Evolutionary conservation across 2,797 vertebrate species (phyloP).

Genomic region (Poecilia wingei): DNA sequence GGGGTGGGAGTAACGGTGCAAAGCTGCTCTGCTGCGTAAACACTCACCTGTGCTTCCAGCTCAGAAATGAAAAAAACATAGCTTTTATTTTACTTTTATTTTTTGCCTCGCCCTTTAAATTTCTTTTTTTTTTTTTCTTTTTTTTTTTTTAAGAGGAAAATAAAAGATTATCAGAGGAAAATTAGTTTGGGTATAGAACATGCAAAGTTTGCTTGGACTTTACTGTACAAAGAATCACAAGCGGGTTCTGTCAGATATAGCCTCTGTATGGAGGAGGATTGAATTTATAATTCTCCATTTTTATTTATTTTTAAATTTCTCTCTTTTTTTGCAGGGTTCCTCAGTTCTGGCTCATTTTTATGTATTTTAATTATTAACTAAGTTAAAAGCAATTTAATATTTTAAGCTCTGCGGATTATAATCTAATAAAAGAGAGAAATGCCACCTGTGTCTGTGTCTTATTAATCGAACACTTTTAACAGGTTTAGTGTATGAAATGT

Average conservation of each 20-base stretch:
- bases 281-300: slow-evolving; percentile 79
- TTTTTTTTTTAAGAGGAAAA: slow-evolving; percentile 48
- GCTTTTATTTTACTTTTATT: slow-evolving; percentile 47
- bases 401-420: slow-evolving; percentile 87
- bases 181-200: slow-evolving; percentile 74
- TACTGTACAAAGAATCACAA: slow-evolving; percentile 78
- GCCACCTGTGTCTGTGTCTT: slow-evolving; percentile 51
- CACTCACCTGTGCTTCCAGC: slow-evolving; percentile 52
- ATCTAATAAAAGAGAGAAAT: slow-evolving; percentile 87
- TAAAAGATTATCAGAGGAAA: slow-evolving; percentile 70
- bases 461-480: neutral
- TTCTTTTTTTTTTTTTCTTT: slow-evolving; percentile 62
- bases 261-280: slow-evolving; percentile 78
- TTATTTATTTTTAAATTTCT: slow-evolving; percentile 79
- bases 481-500: neutral
- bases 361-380: slow-evolving; percentile 89
- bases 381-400: slow-evolving; percentile 89
- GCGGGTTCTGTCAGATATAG: slow-evolving; percentile 77
- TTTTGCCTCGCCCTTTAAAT: slow-evolving; percentile 58
- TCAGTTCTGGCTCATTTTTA: slow-evolving; percentile 88
- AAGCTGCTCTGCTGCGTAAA: slow-evolving; percentile 54
- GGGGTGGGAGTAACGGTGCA: slow-evolving; percentile 23
- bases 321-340: slow-evolving; percentile 84
- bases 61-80: slow-evolving; percentile 39
- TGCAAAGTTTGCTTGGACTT: slow-evolving; percentile 79